Conservation (phyloP, 2,888 invertebrate species). For the Megalurothrips usitatus region DNA sequence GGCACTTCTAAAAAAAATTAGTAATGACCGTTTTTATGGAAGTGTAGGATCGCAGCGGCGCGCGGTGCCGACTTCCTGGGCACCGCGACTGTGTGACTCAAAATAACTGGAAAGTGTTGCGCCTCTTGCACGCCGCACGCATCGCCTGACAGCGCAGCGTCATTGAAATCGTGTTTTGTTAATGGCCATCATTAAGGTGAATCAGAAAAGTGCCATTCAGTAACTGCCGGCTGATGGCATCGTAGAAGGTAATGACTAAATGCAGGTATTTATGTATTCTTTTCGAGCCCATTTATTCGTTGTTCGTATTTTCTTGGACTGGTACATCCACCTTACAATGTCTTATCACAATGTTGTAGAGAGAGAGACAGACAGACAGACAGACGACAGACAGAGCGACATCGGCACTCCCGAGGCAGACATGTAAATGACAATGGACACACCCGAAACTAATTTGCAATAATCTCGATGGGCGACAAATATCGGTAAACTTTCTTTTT, state of each 20-base stretch:
- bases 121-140: no score
- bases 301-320: constrained; percentile 12
- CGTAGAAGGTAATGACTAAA: not conserved
- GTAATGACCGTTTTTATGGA: no score
- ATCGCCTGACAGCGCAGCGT: not conserved
- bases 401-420: constrained; percentile 15
- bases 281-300: constrained; percentile 17
- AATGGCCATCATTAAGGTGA: not conserved
- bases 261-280: not conserved
- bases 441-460: not conserved
- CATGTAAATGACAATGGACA: constrained; percentile 19
- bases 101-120: no score
- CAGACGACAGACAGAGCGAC: constrained; percentile 5
- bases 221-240: not conserved
- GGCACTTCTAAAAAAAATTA: no score
- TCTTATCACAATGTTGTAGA: constrained; percentile 19
- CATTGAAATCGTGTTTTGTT: not conserved
- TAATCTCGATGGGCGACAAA: constrained; percentile 11
- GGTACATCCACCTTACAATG: constrained; percentile 24
- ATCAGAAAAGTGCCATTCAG: not conserved
- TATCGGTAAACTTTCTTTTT: constrained; percentile 17
- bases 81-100: no score
- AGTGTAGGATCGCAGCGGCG: no score
- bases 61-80: no score
- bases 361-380: not conserved